Conservation (phyloP, 2,888 invertebrate species). For the Capitulum mitella region DNA sequence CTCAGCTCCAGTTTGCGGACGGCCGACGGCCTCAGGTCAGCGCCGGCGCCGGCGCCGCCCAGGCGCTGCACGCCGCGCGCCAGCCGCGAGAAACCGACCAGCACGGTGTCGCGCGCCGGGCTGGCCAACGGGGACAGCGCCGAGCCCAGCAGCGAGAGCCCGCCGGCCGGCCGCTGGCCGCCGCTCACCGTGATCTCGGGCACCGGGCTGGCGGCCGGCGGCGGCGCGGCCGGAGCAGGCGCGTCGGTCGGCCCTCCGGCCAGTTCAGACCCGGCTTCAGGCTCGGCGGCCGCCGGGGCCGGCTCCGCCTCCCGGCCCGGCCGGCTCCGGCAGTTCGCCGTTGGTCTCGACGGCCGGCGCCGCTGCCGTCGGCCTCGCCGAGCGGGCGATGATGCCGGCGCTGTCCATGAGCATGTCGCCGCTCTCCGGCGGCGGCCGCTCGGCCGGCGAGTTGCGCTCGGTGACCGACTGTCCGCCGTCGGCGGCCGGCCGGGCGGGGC, state of each 20-base stretch:
- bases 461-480: background rate
- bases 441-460: slow-evolving; percentile 7
- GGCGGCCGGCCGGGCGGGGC: background rate
- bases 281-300: slow-evolving; percentile 43
- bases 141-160: background rate
- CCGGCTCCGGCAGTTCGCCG: slow-evolving; percentile 94
- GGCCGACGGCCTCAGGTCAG: too few species aligned
- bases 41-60: slow-evolving; percentile 34
- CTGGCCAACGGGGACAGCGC: background rate
- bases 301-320: slow-evolving; percentile 64
- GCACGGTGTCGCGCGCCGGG: slow-evolving; percentile 29
- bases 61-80: slow-evolving; percentile 40
- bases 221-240: background rate
- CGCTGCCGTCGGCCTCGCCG: background rate
- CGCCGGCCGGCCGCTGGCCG: background rate
- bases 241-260: slow-evolving; percentile 67
- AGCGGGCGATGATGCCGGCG: background rate
- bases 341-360: slow-evolving; percentile 81
- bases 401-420: background rate
- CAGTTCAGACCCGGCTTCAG: slow-evolving; percentile 91
- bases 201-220: background rate
- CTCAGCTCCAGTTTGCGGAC: background rate
- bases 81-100: slow-evolving; percentile 39
- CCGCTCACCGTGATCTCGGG: background rate
- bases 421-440: background rate